These are phyloP conservation scores for Cairina moschata DNA, from an alignment of 2,113 vertebrate species.

Conservation along the genomic window DNA sequence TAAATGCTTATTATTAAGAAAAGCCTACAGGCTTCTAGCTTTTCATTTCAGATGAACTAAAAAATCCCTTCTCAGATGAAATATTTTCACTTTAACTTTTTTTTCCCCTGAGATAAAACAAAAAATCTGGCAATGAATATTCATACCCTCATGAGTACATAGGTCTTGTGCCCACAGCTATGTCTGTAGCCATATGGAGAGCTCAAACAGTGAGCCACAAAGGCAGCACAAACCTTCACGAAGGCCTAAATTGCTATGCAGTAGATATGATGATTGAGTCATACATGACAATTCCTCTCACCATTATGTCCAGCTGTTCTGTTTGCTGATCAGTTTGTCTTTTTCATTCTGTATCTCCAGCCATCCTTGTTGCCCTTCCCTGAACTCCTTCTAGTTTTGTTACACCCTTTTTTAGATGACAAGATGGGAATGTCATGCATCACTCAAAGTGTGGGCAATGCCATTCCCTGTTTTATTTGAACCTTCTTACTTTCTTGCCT, in stretches of 20 bases:
- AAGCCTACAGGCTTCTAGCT: not conserved
- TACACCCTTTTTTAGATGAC: not conserved
- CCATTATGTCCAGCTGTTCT: not conserved
- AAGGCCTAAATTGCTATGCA: constrained; percentile 14
- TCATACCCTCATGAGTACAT: not conserved
- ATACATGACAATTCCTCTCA: not conserved
- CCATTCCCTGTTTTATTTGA: not conserved
- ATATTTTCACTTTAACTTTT: not conserved
- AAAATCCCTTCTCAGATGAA: not conserved
- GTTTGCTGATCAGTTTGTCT: not conserved
- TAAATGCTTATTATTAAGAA: not conserved
- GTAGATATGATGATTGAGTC: not conserved
- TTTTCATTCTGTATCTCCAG: not conserved
- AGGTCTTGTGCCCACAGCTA: not conserved
- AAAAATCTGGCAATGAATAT: not conserved
- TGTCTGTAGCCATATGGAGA: not conserved
- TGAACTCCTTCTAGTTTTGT: not conserved
- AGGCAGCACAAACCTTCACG: constrained; percentile 23
- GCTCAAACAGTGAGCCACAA: constrained; percentile 35
- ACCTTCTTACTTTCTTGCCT: not conserved
- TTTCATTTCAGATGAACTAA: not conserved
- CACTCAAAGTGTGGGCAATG: not conserved
- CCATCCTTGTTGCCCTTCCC: not conserved
- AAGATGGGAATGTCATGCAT: not conserved
- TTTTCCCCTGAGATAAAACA: not conserved